Evolutionary conservation across 2,113 vertebrate genomes (phyloP), one percentile per base, ranked within the genome.

Genomic region (Benitochromis conjunctus): DNA sequence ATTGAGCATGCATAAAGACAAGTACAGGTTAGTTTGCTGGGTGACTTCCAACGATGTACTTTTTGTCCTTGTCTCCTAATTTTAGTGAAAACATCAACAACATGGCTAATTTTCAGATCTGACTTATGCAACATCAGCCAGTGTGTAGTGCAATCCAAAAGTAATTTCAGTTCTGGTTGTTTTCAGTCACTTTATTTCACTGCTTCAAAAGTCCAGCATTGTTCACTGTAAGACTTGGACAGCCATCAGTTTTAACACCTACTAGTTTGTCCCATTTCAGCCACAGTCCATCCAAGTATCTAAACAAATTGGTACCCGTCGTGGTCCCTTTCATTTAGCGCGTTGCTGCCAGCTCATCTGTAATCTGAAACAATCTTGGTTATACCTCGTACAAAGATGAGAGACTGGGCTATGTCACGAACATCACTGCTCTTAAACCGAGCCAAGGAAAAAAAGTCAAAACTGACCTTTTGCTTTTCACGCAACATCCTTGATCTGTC

Each of bases 401-500:
- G 9, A 34, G 57, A 60, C 16, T 60, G 16, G 0, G 18, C 29
- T 34, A 19, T 60, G 57, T 60, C 57, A 2, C 57, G 18, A 60
- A 60, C 29, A 34, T 60, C 0, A 60, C 29, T 34, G 57, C 1
- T 60, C 29, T 60, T 31, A 60, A 31, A 10, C 12, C 13, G 41
- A 43, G 2, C 4, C 41, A 43, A 43, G 41, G 12, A 13, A 43
- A 43, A 13, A 43, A 43, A 43, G 41, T 13, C 2, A 43, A 43
- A 43, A 43, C 11, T 12, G 12, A 41, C 38, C 38, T 10, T 41
- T 41, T 11, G 10, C 31, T 58, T 58, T 58, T 18, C 13, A 58
- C 0, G 4, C 13, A 58, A 31, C 4, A 0, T 18, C 1, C 56
- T 9, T 58, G 1, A 1, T 0, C 56, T 58, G 24, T 29, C 0